Base-by-base conservation (phyloP, 2,797 vertebrate genomes). In the Melanogrammus aeglefinus region DNA sequence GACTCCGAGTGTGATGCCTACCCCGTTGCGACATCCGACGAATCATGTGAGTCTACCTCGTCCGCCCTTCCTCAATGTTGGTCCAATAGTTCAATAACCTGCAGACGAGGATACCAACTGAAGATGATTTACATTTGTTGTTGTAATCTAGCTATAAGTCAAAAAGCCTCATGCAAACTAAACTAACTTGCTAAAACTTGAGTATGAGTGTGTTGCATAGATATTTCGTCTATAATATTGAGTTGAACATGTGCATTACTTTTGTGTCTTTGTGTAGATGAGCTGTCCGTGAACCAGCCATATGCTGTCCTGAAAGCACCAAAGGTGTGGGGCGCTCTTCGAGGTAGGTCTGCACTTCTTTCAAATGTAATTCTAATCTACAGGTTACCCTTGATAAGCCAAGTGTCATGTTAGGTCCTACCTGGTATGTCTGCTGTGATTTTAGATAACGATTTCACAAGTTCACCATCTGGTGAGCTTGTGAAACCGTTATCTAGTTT, bases 311-410 rank as follows among this genome's bases (percentile, higher is more conserved):
- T 99, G 74, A 96, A 95, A 85, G 96, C 97, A 21, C 78, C 91
- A 1, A 96, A 90, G 74, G 95, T 98, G 18, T 99, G 98, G 98
- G 98, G 98, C 86, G 96, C 95, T 47, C 91, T 99, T 85, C 94
- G 95, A 86, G 98, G 98, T 99, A 93, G 63, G 24, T 27, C 38
- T 39, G n/a, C 0, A 27, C n/a, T 69, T 10, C 63, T 69, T 39
- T 27, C 4, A 69, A 18, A 27, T 69, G n/a, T 69, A 2, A 24
- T 10, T 69, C n/a, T 9, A 24, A 27, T 69, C n/a, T 9, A 38
- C 18, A 38, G 27, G 31, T 31, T 1, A 36, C 18, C 13, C 9
- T 16, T 44, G 41, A 44, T 44, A 16, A 44, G 41, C 12, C 18
- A 21, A n/a, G 33, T 27, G 8, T 69, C 63, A n/a, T 24, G 57